Percentiles rank a stretch among this genome's conserved stretches.
Conservation (phyloP, 2,797 vertebrate genomes). For the Rhodeus uyekii region DNA sequence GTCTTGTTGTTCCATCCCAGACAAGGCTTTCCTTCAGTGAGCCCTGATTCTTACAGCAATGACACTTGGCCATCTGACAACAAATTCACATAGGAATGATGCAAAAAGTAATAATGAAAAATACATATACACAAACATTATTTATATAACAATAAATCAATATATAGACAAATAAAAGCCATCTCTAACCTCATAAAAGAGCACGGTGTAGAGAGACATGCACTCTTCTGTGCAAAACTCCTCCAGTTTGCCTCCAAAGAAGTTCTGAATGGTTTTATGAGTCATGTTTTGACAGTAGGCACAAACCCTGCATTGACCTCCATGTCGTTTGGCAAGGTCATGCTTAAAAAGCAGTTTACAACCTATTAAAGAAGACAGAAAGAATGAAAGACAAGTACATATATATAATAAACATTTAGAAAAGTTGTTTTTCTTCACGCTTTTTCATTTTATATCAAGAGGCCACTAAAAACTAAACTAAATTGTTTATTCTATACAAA, state of each 20-base stretch:
- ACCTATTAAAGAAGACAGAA: constrained; percentile 69
- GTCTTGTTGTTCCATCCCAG: constrained; percentile 90
- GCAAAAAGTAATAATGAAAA: neutral
- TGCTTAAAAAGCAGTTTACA: constrained; percentile 91
- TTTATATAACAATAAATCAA: too few relatives aligned
- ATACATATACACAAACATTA: too few relatives aligned
- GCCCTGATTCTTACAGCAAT: constrained; percentile 91
- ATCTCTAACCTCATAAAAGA: constrained; percentile 83
- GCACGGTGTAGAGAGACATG: constrained; percentile 95
- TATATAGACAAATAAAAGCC: too few relatives aligned
- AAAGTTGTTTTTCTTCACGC: neutral
- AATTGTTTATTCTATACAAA: neutral
- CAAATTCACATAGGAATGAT: neutral
- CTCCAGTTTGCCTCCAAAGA: constrained; percentile 89
- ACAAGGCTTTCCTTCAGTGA: constrained; percentile 90
- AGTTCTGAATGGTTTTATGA: constrained; percentile 88
- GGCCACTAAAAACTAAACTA: neutral
- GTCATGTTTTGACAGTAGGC: constrained; percentile 88
- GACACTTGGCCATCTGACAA: constrained; percentile 92
- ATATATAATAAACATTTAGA: too few relatives aligned
- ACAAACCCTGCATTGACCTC: constrained; percentile 85
- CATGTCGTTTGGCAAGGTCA: constrained; percentile 83
- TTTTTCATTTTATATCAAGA: too few relatives aligned
- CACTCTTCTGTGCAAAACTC: constrained; percentile 95
- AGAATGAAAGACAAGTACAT: neutral